phyloP scores from a whole-genome alignment of 2,888 invertebrate species.

The Therioaphis trifolii region DNA sequence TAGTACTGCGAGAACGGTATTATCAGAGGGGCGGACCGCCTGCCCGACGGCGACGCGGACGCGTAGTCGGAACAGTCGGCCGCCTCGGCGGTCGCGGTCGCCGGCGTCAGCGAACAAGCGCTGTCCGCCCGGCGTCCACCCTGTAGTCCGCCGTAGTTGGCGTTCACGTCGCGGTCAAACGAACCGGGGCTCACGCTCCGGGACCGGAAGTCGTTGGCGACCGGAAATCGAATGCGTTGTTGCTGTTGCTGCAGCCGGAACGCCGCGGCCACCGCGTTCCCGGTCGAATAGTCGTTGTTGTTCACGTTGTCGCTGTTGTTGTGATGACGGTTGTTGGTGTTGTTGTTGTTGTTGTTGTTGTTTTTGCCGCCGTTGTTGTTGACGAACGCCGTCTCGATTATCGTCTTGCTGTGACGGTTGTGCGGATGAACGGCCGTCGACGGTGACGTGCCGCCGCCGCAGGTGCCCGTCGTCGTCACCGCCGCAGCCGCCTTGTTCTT shows the following conservation, averaged over 20 bases:
- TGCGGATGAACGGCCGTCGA: not conserved
- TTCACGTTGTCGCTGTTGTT: conserved; percentile 7
- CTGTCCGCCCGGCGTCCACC: conserved; percentile 60
- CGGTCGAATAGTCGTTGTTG: not conserved
- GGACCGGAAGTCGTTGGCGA: conserved; percentile 45
- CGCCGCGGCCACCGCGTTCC: not conserved
- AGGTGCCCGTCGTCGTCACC: not conserved
- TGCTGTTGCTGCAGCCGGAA: conserved; percentile 9
- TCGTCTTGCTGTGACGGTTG: conserved; percentile 34
- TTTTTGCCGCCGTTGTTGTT: conserved; percentile 27
- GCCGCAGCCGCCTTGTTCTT: conserved; percentile 39
- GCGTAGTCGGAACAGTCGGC: not conserved
- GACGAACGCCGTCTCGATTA: conserved; percentile 64
- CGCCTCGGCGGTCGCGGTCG: conserved; percentile 22
- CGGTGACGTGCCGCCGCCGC: not conserved
- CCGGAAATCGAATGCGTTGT: not conserved
- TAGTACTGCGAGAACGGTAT: conserved; percentile 63
- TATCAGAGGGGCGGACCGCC: conserved; percentile 61
- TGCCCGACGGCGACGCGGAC: conserved; percentile 49
- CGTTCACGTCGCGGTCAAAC: conserved; percentile 57
- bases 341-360: conserved; percentile 16
- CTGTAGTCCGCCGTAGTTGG: conserved; percentile 55
- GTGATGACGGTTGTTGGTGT: not conserved
- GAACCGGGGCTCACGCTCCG: conserved; percentile 64
- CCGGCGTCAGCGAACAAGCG: conserved; percentile 44